Evolutionary conservation across 2,113 vertebrate species (phyloP), one percentile per base, ranked within the genome.

Genomic region (Xyliphius kryptos): DNA sequence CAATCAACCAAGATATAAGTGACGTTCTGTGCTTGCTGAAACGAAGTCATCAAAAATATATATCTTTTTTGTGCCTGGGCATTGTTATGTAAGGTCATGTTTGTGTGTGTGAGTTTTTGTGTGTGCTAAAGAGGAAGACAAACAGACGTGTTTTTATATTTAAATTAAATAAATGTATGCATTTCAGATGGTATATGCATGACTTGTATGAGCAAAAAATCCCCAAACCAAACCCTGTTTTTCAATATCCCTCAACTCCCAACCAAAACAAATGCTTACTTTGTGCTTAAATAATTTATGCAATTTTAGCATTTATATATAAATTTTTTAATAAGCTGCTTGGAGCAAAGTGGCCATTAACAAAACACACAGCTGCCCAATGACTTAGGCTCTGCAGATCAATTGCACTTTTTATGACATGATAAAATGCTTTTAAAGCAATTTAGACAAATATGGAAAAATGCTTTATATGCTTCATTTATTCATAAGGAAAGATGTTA

Each of bases 381-480:
- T 94, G 91, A 92, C 91, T 92, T 91, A 85, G 89, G 88, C 86
- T 83, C 86, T 88, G 88, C 92, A 94, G 94, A 98, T 97, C 94
- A 98, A 95, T 98, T 95, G 94, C 89, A 87, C 90, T 89, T 88
- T 97, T 98, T 96, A 97, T 92, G 94, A 97, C 94, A 97, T 96
- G 94, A 98, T 97, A 97, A 98, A 98, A 97, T 94, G 93, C 94
- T 97, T 98, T 98, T 97, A 97, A 97, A 98, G 94, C 94, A 97
- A 97, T 95, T 97, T 96, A 93, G 90, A 92, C 92, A 95, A 98
- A 97, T 98, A 98, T 95, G 92, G 93, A 88, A 87, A 87, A 91
- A 88, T 92, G 91, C 89, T 89, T 89, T 83, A 88, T 86, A 79
- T 85, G 87, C 83, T 93, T 89, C 82, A 86, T 91, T 90, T 86